Conservation (phyloP, 2,888 invertebrate genomes). For the Adelognathus sp. region DNA sequence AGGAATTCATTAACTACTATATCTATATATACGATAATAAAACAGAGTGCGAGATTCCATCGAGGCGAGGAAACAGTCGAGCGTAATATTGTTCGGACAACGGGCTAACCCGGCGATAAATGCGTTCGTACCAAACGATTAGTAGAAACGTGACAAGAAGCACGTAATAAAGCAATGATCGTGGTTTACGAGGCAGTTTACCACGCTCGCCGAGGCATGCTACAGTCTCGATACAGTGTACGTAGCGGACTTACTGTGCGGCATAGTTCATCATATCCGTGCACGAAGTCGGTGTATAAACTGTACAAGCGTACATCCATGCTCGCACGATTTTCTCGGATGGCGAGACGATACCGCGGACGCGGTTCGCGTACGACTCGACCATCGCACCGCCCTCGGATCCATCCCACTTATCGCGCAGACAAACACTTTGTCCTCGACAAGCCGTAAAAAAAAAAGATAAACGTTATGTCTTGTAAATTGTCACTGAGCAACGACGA, state of each 20-base stretch:
- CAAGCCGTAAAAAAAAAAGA: constrained; percentile 69
- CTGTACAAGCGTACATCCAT: neutral
- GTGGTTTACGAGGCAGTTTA: constrained; percentile 78
- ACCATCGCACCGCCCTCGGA: constrained; percentile 11
- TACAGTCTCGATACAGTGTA: constrained; percentile 17
- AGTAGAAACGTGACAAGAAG: constrained; percentile 74
- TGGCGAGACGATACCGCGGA: constrained; percentile 38
- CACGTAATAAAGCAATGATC: constrained; percentile 79
- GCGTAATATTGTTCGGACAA: constrained; percentile 39
- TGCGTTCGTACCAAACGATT: constrained; percentile 78
- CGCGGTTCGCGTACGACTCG: constrained; percentile 15
- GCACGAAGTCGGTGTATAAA: neutral
- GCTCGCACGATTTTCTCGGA: constrained; percentile 18
- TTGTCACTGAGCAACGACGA: constrained; percentile 53
- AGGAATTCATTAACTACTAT: neutral
- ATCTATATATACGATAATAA: constrained; percentile 8
- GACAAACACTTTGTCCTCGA: constrained; percentile 69
- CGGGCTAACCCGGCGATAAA: constrained; percentile 72
- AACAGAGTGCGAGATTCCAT: constrained; percentile 27
- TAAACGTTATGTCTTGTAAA: constrained; percentile 69
- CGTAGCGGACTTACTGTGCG: neutral
- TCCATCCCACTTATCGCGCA: constrained; percentile 69
- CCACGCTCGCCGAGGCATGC: constrained; percentile 62
- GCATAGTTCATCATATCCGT: constrained; percentile 22
- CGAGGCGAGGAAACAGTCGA: constrained; percentile 45